Evolutionary conservation across 1,140 invertebrate species (phyloP), one percentile per base, ranked within the genome.

Genomic region (Cydia splendana): DNA sequence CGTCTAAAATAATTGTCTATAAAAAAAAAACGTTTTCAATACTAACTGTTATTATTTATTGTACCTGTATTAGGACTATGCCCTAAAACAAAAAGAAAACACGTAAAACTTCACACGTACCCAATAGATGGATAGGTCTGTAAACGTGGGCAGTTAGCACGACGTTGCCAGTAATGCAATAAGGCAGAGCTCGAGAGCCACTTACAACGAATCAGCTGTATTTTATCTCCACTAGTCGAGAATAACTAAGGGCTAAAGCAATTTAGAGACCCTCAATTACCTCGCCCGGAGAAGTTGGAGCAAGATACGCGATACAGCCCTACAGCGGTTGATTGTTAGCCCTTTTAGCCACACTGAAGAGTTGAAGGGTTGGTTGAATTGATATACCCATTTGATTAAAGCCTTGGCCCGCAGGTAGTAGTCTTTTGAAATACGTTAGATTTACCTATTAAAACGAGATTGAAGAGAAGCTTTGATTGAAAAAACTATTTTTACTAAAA

Each of bases 191-290:
- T 77, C 79, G 75, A 78, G 77, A 77, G 81, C 79, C 84, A 86
- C 85, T 88, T 87, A 87, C 75, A 79, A 78, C 77, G 78, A 86
- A 88, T 86, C 82, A 79, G 74, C 79, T 48, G 82, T 85, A 85
- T 87, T 88, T 85, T 85, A 88, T 89, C 85, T 86, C 79, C 77
- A 77, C 75, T 77, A 82, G 78, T 75, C 78, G 85, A 79, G 80
- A 83, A 81, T 83, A 86, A 84, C 85, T 87, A 82, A 83, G 78
- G 85, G 84, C 81, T 88, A 84, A 86, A 87, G 83, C 85, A 89
- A 87, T 88, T 87, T 84, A 84, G 75, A 78, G 84, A 84, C 82
- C 82, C 85, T 77, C 85, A 85, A 88, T 88, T 85, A 85, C 82
- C 28, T 74, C 62, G 69, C 30, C 78, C 78, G 53, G 77, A 75